Conservation (phyloP, 2,797 vertebrate species). For the Pogonophryne albipinna region DNA sequence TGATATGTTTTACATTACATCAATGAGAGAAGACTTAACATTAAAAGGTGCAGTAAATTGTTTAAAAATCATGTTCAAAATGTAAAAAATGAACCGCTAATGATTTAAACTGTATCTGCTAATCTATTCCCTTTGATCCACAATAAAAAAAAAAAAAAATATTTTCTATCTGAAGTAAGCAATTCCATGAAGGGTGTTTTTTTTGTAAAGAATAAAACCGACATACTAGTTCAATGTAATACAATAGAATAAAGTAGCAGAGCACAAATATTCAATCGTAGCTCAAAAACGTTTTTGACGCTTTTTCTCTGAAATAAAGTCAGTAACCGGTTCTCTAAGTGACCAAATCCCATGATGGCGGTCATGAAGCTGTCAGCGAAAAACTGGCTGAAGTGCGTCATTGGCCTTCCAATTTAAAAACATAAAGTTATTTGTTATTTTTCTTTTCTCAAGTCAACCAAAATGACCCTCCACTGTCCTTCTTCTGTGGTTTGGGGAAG, state of each 20-base stretch:
- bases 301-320: no score
- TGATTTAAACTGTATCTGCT: background rate
- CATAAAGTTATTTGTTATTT: background rate
- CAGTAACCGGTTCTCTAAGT: background rate
- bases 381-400: background rate
- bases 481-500: slow-evolving; percentile 44
- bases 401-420: background rate
- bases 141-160: background rate
- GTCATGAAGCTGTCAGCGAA: background rate
- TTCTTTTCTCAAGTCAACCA: no score
- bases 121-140: background rate
- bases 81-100: background rate
- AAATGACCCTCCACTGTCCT: slow-evolving; percentile 1
- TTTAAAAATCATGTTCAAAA: background rate
- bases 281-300: no score
- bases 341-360: background rate
- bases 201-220: background rate
- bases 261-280: background rate
- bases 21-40: no score
- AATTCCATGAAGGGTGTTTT: background rate
- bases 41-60: no score
- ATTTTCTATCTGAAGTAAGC: background rate
- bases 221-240: background rate
- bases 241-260: background rate
- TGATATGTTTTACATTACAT: no score